phyloP scores from a whole-genome alignment of 2,888 invertebrate genomes.

The Diaphora mendica region DNA sequence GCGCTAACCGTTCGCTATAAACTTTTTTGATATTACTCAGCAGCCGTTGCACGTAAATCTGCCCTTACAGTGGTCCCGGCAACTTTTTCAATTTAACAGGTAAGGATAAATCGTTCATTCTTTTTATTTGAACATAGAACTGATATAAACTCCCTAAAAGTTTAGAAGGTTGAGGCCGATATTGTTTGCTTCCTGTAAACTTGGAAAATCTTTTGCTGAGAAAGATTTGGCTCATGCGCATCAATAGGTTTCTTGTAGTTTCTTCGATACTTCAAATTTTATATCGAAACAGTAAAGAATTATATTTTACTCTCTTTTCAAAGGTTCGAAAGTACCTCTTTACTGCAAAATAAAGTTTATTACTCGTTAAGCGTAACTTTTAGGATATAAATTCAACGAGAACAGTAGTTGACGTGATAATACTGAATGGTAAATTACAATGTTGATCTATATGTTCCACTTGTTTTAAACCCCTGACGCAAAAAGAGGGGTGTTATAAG shows the following conservation, averaged over 20 bases:
- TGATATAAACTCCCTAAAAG: constrained; percentile 81
- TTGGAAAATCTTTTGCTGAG: constrained; percentile 68
- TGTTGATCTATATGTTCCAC: neutral
- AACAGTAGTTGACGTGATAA: constrained; percentile 10
- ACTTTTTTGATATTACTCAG: constrained; percentile 85
- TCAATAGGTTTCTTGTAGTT: constrained; percentile 38
- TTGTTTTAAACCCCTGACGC: too few relatives aligned
- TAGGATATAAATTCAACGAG: constrained; percentile 16
- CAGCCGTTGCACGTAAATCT: constrained; percentile 84
- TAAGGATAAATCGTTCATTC: constrained; percentile 86
- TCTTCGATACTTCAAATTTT: constrained; percentile 33
- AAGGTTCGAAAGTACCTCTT: constrained; percentile 1
- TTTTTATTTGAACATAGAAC: constrained; percentile 85
- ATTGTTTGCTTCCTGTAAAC: constrained; percentile 76
- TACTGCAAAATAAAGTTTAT: constrained; percentile 9
- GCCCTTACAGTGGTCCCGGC: constrained; percentile 80
- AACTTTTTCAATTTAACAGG: constrained; percentile 87
- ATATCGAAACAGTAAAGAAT: constrained; percentile 20
- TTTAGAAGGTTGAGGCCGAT: constrained; percentile 67
- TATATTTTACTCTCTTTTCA: constrained; percentile 19
- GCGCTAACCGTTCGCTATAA: constrained; percentile 75
- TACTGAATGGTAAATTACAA: neutral
- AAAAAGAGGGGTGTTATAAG: too few relatives aligned
- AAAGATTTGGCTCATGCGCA: constrained; percentile 50
- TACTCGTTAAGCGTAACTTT: constrained; percentile 2